Conservation (phyloP, 35 echinoderm and acorn worm genomes). For the Lytechinus pictus region DNA sequence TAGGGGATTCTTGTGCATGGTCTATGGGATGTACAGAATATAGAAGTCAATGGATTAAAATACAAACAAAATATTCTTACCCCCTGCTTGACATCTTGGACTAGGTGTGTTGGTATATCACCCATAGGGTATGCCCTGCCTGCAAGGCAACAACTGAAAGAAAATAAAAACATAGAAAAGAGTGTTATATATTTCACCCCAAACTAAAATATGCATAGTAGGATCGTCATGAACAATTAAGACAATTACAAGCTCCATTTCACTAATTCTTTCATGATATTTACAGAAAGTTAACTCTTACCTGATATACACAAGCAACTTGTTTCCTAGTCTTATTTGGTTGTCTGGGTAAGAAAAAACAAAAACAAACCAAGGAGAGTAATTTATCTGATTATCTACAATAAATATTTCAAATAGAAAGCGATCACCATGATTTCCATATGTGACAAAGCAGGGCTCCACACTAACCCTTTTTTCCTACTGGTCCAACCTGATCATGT, state of each 20-base stretch:
- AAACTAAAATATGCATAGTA: no score
- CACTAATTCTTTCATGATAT: no score
- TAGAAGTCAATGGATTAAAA: not conserved
- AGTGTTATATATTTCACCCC: not conserved
- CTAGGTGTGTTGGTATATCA: slow-evolving; percentile 86
- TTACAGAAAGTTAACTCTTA: slow-evolving; percentile 39
- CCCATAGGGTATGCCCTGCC: slow-evolving; percentile 96
- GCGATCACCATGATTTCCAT: no score
- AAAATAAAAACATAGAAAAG: not conserved
- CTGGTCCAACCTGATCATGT: no score
- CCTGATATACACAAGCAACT: slow-evolving; percentile 93
- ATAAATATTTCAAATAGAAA: no score
- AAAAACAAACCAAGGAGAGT: not conserved
- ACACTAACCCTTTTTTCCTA: no score
- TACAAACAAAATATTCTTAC: slow-evolving; percentile 60
- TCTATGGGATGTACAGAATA: no score
- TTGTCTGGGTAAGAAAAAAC: slow-evolving; percentile 52
- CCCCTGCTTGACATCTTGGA: slow-evolving; percentile 81
- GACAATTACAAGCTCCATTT: no score
- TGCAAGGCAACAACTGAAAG: slow-evolving; percentile 90
- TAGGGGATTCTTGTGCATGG: no score
- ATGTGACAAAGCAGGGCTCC: no score
- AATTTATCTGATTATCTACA: not conserved
- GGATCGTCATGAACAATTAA: no score
- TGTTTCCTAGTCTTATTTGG: slow-evolving; percentile 88